Percentiles rank a stretch among this genome's conserved stretches.
phyloP scores from a whole-genome alignment of 2,797 vertebrate species.

The Pseudochirops cupreus region DNA sequence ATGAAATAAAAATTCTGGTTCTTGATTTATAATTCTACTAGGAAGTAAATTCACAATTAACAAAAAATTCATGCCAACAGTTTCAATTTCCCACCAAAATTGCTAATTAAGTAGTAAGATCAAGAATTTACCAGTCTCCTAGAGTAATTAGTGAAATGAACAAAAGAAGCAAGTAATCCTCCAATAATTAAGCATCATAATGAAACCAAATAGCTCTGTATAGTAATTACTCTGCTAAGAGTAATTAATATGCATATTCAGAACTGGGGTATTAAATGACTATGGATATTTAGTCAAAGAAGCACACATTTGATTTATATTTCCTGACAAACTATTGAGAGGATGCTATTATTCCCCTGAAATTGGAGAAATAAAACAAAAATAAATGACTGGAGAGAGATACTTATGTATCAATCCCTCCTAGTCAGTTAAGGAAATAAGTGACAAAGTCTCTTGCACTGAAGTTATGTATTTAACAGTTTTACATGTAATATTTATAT shows the following conservation, averaged over 20 bases:
- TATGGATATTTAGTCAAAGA: constrained; percentile 59
- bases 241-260: constrained; percentile 63
- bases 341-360: constrained; percentile 59
- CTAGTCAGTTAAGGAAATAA: constrained; percentile 79
- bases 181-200: constrained; percentile 6
- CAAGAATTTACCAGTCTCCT: not conserved
- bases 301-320: constrained; percentile 57
- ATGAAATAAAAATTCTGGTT: constrained; percentile 60
- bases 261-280: constrained; percentile 64
- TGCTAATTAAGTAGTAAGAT: constrained; percentile 60
- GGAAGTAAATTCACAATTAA: constrained; percentile 50
- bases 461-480: constrained; percentile 90
- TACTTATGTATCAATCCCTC: constrained; percentile 76
- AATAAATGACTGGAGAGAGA: constrained; percentile 72
- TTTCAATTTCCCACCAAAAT: constrained; percentile 64
- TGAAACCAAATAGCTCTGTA: constrained; percentile 63
- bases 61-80: constrained; percentile 30
- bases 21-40: constrained; percentile 53
- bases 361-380: constrained; percentile 66
- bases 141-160: not conserved
- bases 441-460: constrained; percentile 86
- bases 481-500: constrained; percentile 90
- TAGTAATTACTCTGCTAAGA: constrained; percentile 53
- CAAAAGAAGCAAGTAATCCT: not conserved
- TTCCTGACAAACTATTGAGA: constrained; percentile 75